Base-by-base conservation (phyloP, 1,140 invertebrate genomes). In the Dolichoris vasculosae region DNA sequence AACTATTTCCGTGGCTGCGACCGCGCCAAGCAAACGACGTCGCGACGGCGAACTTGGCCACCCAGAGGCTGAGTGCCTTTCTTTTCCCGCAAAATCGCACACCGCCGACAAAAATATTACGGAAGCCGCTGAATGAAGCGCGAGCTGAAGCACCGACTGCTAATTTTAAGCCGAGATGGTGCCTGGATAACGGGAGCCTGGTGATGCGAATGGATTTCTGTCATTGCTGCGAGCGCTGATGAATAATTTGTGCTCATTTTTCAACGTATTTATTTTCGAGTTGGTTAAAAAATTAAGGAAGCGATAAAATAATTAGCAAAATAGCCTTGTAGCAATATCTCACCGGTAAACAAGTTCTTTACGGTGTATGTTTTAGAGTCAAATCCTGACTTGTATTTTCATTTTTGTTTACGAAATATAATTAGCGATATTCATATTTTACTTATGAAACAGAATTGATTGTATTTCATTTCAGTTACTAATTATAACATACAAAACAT, bases 121-220 rank as follows among this genome's bases (percentile, higher is more conserved):
- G 82, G 82, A 77, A 77, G 43, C 75, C 46, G n/a, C 59, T 81
- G 40, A 81, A 81, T 46, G 79, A 81, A 69, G 79, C n/a, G 38
- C 30, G 26, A 17, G 15, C 48, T 15, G 11, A 51, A 9, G 48
- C 48, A 17, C 15, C 35, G 1, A 15, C 3, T 40, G 59, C 73
- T 76, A 76, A 76, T 84, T 84, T 78, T 78, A 76, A 76, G 40
- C 7, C 30, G 55, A 23, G 40, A 75, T 11, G 48, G 20, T 51
- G 48, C 6, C 8, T 2, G 15, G 48, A 51, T 51, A 51, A 17
- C 48, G 48, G 48, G 15, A 17, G 48, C 2, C 2, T 1, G 30
- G 55, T 13, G 26, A 48, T 11, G 46, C 15, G 46, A 75, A 76
- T 48, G 46, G n/a, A 51, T 32, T 30, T 76, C 40, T 43, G 8